Percentiles rank a stretch among this genome's conserved stretches.
Conservation (phyloP, 2,113 vertebrate species). For the Mugil cephalus region DNA sequence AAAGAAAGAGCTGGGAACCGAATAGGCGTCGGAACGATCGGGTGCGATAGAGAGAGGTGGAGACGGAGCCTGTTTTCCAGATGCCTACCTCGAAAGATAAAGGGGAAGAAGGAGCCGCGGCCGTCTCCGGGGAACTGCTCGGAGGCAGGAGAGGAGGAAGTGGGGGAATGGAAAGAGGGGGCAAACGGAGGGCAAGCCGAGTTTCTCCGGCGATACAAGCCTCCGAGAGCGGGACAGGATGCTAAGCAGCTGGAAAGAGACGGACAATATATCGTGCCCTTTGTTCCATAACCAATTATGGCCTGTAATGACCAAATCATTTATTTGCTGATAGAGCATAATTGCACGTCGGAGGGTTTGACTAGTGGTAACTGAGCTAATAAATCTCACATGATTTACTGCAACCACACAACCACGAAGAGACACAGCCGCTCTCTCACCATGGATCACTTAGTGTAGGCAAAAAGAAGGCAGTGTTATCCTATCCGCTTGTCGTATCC, state of each 20-base stretch:
- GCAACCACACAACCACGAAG: constrained; percentile 27
- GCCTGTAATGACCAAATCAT: constrained; percentile 70
- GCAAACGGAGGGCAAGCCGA: constrained; percentile 60
- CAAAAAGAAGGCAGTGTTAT: constrained; percentile 43
- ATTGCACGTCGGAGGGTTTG: constrained; percentile 68
- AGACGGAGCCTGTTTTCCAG: constrained; percentile 70
- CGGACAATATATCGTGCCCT: constrained; percentile 51
- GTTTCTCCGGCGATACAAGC: constrained; percentile 26
- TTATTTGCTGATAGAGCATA: constrained; percentile 78
- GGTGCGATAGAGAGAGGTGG: constrained; percentile 69
- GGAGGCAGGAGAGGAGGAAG: constrained; percentile 50
- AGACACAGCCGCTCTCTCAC: constrained; percentile 1
- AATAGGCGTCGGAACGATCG: constrained; percentile 71
- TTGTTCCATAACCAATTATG: constrained; percentile 71
- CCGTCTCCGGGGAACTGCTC: constrained; percentile 60
- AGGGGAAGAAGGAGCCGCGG: constrained; percentile 55
- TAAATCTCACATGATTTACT: constrained; percentile 71
- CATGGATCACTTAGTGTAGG: constrained; percentile 23
- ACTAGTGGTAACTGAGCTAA: constrained; percentile 66
- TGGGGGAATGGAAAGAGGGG: constrained; percentile 52
- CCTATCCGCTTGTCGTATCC: constrained; percentile 52
- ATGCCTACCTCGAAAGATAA: constrained; percentile 70
- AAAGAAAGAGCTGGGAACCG: constrained; percentile 54
- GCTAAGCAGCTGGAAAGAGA: constrained; percentile 36
- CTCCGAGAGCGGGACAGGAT: constrained; percentile 26